These are phyloP conservation scores for Emys orbicularis DNA, from an alignment of 2,797 vertebrate genomes.

Conservation along the genomic window DNA sequence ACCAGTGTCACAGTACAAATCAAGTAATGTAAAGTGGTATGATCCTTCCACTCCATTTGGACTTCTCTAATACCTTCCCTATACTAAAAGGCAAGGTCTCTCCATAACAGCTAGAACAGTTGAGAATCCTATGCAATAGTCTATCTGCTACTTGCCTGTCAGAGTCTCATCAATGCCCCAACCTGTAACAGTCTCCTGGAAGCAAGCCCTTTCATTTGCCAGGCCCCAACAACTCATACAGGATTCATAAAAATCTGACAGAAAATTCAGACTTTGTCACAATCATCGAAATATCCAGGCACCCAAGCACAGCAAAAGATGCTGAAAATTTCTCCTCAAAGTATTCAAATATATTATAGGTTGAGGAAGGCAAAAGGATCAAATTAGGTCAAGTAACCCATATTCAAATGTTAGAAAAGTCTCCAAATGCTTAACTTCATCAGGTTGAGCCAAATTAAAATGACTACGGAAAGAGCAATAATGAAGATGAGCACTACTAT, in stretches of 20 bases:
- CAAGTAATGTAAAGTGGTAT: background rate
- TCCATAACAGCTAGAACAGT: background rate
- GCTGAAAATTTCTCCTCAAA: background rate
- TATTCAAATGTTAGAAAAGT: too few relatives aligned
- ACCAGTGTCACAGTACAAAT: background rate
- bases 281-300: background rate
- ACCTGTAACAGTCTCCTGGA: too few relatives aligned
- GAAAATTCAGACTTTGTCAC: too few relatives aligned
- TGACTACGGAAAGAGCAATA: too few relatives aligned
- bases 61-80: background rate
- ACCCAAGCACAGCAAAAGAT: background rate
- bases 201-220: background rate
- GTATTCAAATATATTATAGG: background rate
- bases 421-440: too few relatives aligned
- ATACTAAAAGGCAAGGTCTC: background rate
- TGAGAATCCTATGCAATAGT: background rate
- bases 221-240: background rate
- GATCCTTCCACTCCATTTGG: background rate
- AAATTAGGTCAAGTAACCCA: too few relatives aligned
- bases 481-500: too few relatives aligned
- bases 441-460: too few relatives aligned
- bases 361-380: too few relatives aligned
- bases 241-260: too few relatives aligned
- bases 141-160: background rate
- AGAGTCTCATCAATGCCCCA: background rate